These are phyloP conservation scores for Pipistrellus kuhlii DNA, from an alignment of 2,797 vertebrate species.

Conservation along the genomic window DNA sequence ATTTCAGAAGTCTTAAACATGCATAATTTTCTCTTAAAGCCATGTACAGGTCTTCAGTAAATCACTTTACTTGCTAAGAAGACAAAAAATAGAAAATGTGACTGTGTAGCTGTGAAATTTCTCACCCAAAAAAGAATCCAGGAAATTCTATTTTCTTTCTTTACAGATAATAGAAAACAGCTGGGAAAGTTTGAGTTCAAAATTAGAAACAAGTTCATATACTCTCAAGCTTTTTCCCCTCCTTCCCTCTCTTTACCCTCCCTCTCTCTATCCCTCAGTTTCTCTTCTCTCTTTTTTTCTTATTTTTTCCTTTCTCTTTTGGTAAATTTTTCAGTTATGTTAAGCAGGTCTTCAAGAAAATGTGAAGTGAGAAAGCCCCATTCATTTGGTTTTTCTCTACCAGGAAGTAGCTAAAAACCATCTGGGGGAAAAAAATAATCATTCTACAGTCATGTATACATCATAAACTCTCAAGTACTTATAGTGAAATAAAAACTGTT, in stretches of 20 bases:
- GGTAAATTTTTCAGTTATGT: neutral
- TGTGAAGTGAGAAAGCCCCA: neutral
- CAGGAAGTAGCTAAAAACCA: neutral
- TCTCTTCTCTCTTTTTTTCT: neutral
- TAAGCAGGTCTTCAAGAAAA: slow-evolving; percentile 31
- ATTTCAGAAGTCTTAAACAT: neutral
- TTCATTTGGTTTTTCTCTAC: neutral
- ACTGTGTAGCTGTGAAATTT: neutral
- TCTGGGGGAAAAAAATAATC: slow-evolving; percentile 14
- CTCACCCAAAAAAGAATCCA: neutral
- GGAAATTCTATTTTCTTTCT: neutral
- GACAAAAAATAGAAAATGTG: neutral
- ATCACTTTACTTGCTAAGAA: neutral
- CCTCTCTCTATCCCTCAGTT: neutral
- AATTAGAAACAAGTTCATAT: neutral
- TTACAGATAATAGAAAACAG: neutral
- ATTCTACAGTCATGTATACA: neutral
- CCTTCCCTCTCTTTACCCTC: neutral
- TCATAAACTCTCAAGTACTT: slow-evolving; percentile 54
- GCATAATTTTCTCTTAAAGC: neutral
- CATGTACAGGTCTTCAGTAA: neutral
- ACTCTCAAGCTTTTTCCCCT: neutral
- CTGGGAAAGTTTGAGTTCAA: neutral
- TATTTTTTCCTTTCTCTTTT: neutral
- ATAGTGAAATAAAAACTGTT: slow-evolving; percentile 62